Percentiles rank a stretch among this genome's conserved stretches.
phyloP scores from a whole-genome alignment of 2,113 vertebrate genomes.

The Pterocles orientalis region DNA sequence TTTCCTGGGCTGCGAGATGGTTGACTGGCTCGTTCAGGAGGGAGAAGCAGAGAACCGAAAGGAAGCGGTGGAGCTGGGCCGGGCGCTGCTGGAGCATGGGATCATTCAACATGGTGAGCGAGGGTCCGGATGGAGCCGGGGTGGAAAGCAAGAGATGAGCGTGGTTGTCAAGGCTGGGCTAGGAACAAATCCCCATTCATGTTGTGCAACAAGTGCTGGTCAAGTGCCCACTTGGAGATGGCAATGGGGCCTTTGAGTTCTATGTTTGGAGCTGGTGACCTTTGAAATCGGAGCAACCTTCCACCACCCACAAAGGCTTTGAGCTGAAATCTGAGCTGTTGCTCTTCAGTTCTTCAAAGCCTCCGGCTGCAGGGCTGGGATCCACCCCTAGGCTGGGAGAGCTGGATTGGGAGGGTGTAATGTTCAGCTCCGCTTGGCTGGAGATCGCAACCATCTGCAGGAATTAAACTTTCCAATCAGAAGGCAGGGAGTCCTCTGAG shows the following conservation, averaged over 20 bases:
- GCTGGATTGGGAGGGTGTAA: background rate
- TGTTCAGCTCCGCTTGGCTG: background rate
- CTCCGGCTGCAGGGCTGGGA: background rate
- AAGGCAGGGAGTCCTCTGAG: background rate
- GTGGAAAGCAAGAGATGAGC: background rate
- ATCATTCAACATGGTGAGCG: slow-evolving; percentile 85
- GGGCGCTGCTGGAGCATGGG: slow-evolving; percentile 80
- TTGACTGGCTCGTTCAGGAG: slow-evolving; percentile 86
- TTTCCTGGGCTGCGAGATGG: slow-evolving; percentile 81
- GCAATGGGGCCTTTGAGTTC: slow-evolving; percentile 43
- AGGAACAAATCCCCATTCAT: slow-evolving; percentile 53
- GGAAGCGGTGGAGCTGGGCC: slow-evolving; percentile 80
- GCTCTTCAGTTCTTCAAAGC: slow-evolving; percentile 47
- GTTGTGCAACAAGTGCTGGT: slow-evolving; percentile 42
- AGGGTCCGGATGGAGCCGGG: accelerated
- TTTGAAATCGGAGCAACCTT: slow-evolving; percentile 29
- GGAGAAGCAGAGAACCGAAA: slow-evolving; percentile 78
- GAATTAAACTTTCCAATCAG: background rate
- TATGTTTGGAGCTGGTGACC: slow-evolving; percentile 57
- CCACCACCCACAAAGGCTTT: background rate
- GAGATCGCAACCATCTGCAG: background rate
- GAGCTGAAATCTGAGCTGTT: slow-evolving; percentile 36
- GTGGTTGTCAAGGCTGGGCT: background rate
- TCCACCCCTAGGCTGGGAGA: background rate
- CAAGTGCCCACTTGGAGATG: slow-evolving; percentile 44